Evolutionary conservation across 1,140 invertebrate species (phyloP).

Genomic region (Brachionus paranguensis): DNA sequence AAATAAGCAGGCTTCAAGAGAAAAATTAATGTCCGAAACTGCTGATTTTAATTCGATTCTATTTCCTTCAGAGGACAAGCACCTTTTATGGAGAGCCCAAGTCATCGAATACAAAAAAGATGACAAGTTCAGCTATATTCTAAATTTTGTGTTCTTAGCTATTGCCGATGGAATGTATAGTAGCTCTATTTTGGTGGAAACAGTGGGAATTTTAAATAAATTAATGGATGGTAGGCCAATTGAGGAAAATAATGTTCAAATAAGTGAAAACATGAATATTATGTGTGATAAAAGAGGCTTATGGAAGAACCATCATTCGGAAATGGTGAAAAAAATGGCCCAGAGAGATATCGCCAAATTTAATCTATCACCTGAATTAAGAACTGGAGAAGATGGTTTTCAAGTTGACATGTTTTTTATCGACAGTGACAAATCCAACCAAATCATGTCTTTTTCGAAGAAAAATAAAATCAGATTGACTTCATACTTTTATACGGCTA

Average conservation of each 20-base stretch:
- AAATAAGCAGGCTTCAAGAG: neutral
- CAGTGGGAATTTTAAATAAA: neutral
- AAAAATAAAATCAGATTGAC: neutral
- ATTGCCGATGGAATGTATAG: constrained; percentile 19
- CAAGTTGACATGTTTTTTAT: neutral
- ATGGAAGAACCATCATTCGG: neutral
- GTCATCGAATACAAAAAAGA: neutral
- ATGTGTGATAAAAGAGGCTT: neutral
- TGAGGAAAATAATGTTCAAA: neutral
- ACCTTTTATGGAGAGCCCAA: constrained; percentile 17
- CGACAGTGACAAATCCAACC: neutral
- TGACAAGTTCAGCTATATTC: neutral
- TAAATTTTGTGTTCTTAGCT: neutral
- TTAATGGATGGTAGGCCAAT: neutral
- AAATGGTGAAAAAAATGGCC: neutral
- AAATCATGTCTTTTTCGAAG: neutral
- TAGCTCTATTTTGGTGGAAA: neutral
- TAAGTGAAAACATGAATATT: constrained; percentile 3
- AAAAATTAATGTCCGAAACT: neutral
- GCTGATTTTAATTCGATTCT: constrained; percentile 4
- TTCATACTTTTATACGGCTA: neutral
- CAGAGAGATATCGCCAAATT: constrained; percentile 11
- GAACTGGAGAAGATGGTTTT: neutral
- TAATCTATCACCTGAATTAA: neutral
- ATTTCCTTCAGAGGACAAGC: neutral